Base-by-base conservation (phyloP, 1,140 invertebrate species). In the Drosophila fuyamai region DNA sequence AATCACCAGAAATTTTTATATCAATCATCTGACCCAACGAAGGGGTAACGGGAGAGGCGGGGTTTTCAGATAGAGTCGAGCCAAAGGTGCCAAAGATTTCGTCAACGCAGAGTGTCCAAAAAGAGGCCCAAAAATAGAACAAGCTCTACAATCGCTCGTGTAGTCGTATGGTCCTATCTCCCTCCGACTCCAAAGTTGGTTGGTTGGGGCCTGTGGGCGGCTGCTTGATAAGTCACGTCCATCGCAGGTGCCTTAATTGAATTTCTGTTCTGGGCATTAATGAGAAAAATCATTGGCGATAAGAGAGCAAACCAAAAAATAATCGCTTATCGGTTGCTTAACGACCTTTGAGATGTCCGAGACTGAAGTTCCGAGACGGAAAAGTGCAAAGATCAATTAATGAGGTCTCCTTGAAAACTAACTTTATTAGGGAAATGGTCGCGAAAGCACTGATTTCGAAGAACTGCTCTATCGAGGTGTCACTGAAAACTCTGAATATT, bases 1-100 rank as follows among this genome's bases (percentile, higher is more conserved):
- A 59, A 65, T 74, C 62, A 63, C 60, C 63, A 50, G 23, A 41
- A 56, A 46, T 51, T 56, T 44, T 16, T 76, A 65, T 83, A 88
- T 86, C 79, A 89, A 86, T 86, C 79, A 85, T 60, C 68, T 81
- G 81, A 66, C 73, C 67, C 23, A 70, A 57, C 47, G 32, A 53
- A 4, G 7, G 50, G 32, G 0, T 10, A 7, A n/a, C 4, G 5
- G 40, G 62, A 44, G 47, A 12, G 50, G 23, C 8, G 46, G 47
- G 38, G 18, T 51, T 68, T 48, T 53, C 46, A 78, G 78, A 84
- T 73, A 81, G 60, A 81, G 48, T 32, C 29, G 38, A 10, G 60
- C 14, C 7, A 38, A 57, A 73, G 76, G 72, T 67, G 67, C 54
- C 76, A 57, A 60, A 67, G 58, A 67, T 79, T 84, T 79, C 66